Conservation (phyloP, 1,140 invertebrate genomes). For the Macrobrachium rosenbergii region DNA sequence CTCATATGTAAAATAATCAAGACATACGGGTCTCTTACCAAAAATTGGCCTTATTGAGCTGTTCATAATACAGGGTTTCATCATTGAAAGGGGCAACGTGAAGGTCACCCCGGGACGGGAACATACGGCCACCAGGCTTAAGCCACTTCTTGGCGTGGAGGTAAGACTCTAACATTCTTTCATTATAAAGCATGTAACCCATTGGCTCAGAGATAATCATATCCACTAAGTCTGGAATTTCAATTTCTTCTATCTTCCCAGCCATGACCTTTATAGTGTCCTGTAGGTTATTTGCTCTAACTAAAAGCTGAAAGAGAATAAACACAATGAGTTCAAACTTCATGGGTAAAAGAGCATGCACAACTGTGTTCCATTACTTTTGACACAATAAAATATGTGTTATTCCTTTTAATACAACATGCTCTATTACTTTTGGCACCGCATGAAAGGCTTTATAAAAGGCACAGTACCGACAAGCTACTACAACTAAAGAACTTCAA, state of each 20-base stretch:
- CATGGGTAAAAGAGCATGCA: too few species aligned
- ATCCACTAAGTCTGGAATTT: constrained; percentile 94
- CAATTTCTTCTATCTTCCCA: constrained; percentile 99
- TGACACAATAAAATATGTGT: too few species aligned
- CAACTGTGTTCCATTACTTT: too few species aligned
- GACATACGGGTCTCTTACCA: background rate
- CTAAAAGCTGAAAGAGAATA: constrained; percentile 77
- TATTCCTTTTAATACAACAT: too few species aligned
- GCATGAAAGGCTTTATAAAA: too few species aligned
- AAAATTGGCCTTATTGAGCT: constrained; percentile 87
- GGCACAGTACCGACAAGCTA: too few species aligned
- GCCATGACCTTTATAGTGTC: constrained; percentile 92
- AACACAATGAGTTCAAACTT: constrained; percentile 10
- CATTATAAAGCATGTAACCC: constrained; percentile 99
- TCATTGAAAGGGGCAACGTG: constrained; percentile 99
- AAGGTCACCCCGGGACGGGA: constrained; percentile 94
- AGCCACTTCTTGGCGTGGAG: constrained; percentile 99
- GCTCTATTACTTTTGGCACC: too few species aligned
- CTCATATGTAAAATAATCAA: background rate
- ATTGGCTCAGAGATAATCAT: constrained; percentile 99
- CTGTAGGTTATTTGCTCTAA: constrained; percentile 89
- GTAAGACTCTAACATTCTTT: constrained; percentile 99
- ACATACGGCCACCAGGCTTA: constrained; percentile 93
- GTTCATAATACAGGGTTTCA: constrained; percentile 97
- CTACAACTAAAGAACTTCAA: too few species aligned